Evolutionary conservation across 92 coral and sea anemone species (phyloP).

Genomic region (Diadumene lineata): DNA sequence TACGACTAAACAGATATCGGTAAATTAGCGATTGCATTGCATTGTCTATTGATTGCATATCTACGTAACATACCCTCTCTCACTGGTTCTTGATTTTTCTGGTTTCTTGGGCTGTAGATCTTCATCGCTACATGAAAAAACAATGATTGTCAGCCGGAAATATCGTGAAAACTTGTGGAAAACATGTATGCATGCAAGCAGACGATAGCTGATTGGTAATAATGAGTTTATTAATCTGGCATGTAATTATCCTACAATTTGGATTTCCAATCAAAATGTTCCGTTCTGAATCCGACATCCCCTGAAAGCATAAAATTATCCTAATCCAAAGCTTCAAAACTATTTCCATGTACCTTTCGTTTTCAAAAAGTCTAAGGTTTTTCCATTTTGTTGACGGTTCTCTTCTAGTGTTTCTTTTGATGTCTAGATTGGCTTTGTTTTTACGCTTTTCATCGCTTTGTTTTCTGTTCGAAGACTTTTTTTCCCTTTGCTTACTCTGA

Average conservation of each 20-base stretch:
- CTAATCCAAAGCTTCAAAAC: too few species aligned
- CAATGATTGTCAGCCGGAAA: too few species aligned
- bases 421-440: conserved; percentile 25
- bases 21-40: background rate
- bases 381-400: conserved; percentile 83
- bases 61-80: conserved; percentile 31
- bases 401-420: conserved; percentile 28
- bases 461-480: conserved; percentile 2
- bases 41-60: too few species aligned
- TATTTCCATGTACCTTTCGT: conserved; percentile 73
- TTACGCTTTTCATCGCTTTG: conserved; percentile 1
- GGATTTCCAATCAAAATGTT: too few species aligned
- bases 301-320: too few species aligned
- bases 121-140: conserved; percentile 26
- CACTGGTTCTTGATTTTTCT: conserved; percentile 35
- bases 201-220: too few species aligned
- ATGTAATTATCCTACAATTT: too few species aligned
- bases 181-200: too few species aligned
- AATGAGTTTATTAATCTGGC: too few species aligned
- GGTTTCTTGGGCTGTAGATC: conserved; percentile 23
- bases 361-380: conserved; percentile 69
- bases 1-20: conserved; percentile 11
- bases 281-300: too few species aligned
- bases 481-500: background rate
- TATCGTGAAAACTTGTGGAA: too few species aligned